Evolutionary conservation across 2,113 vertebrate species (phyloP).

Genomic region (Emydocephalus ijimae): DNA sequence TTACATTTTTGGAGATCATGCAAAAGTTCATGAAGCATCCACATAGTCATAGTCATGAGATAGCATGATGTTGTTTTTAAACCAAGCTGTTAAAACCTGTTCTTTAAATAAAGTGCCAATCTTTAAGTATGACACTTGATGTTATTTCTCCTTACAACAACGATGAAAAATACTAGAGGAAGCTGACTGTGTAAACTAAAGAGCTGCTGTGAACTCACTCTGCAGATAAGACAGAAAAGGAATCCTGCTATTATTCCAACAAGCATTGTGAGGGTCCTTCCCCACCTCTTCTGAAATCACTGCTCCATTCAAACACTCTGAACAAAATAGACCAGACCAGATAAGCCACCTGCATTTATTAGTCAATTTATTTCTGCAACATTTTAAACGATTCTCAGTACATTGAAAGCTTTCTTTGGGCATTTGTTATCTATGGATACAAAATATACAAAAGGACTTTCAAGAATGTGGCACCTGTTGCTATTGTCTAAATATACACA

Average conservation of each 20-base stretch:
- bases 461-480: neutral
- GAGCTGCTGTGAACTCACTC: neutral
- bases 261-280: neutral
- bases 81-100: neutral
- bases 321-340: neutral
- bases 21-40: neutral
- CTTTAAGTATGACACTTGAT: neutral
- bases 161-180: neutral
- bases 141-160: neutral
- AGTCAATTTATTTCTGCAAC: neutral
- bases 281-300: neutral
- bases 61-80: neutral
- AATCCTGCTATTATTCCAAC: neutral
- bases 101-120: neutral
- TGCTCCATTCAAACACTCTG: neutral
- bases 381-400: neutral
- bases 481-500: neutral
- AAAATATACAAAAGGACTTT: neutral
- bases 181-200: neutral
- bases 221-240: fast-evolving
- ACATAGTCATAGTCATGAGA: neutral
- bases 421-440: neutral
- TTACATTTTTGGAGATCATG: neutral
- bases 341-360: neutral
- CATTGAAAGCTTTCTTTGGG: neutral